Base-by-base conservation (phyloP, 2,113 vertebrate genomes). In the Psittacara wagleri region DNA sequence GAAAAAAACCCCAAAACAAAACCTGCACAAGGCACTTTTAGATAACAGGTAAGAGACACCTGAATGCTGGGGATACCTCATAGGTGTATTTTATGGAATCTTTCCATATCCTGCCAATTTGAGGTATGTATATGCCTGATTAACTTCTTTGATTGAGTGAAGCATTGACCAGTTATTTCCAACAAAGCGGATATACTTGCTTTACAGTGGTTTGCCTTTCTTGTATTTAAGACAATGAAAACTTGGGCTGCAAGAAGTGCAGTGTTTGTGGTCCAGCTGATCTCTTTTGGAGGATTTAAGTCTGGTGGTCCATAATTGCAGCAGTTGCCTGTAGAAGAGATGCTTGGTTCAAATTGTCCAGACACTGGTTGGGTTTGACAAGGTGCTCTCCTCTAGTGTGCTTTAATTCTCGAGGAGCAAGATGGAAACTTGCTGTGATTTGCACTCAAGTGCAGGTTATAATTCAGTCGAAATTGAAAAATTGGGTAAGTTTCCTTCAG, bases 301-400 rank as follows among this genome's bases (percentile, higher is more conserved):
- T 13, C 41, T 10, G 20, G 25, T 28, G 35, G 13, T 6, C 63
- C 20, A 2, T 0, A 1, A 1, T 1, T 59, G 29, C 0, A 0
- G 29, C 55, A 31, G 17, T 27, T 86, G 49, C 68, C 25, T 0
- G 0, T 15, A 7, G n/a, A 35, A 72, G n/a, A 23, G 16, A 16
- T 3, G 6, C 46, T 31, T 84, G 64, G 5, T 87, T 73, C 81
- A n/a, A 11, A 8, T 48, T 12, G n/a, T 28, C 20, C 17, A 6
- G 23, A n/a, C 28, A 8, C 23, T 1, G 2, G 13, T 3, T 54
- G 37, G 4, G 1, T 62, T 75, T 90, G 51, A 37, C 17, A 9
- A 15, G 43, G 8, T 19, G 1, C 41, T 74, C 7, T n/a, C 13
- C 17, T 79, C 29, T 37, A 14, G 15, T 10, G 5, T 9, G 5